phyloP scores from a whole-genome alignment of 2,113 vertebrate species.

The Ceyx margarethae region DNA sequence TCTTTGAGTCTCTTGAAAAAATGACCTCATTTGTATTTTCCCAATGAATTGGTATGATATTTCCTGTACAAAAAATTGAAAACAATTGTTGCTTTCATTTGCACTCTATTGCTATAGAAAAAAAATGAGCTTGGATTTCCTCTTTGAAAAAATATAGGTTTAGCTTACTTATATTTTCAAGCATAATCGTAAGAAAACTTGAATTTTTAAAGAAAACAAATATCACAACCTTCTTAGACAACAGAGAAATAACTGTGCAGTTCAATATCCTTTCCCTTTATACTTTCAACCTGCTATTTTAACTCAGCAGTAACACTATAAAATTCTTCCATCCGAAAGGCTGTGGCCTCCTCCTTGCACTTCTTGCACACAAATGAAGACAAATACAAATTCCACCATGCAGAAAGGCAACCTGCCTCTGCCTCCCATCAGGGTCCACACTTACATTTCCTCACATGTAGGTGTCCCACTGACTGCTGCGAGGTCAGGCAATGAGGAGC shows the following conservation, averaged over 20 bases:
- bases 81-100: slow-evolving; percentile 72
- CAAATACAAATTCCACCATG: neutral
- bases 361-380: neutral
- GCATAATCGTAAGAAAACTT: neutral
- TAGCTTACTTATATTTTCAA: neutral
- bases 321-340: neutral
- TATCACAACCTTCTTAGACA: neutral
- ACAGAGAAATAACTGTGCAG: neutral
- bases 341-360: neutral
- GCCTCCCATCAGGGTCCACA: neutral
- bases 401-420: neutral
- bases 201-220: neutral
- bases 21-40: slow-evolving; percentile 75
- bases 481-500: neutral
- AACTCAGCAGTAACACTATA: slow-evolving; percentile 7
- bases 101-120: neutral
- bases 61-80: slow-evolving; percentile 73
- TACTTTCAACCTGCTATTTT: slow-evolving; percentile 24
- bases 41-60: slow-evolving; percentile 69
- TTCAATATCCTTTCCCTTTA: neutral
- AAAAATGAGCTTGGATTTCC: slow-evolving; percentile 22
- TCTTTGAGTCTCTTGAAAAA: slow-evolving; percentile 55
- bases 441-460: neutral
- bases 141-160: slow-evolving; percentile 43
- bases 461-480: neutral